Percentiles rank a stretch among this genome's conserved stretches.
Evolutionary conservation across 1,140 invertebrate species (phyloP).

Genomic region (Kradibia gibbosae): DNA sequence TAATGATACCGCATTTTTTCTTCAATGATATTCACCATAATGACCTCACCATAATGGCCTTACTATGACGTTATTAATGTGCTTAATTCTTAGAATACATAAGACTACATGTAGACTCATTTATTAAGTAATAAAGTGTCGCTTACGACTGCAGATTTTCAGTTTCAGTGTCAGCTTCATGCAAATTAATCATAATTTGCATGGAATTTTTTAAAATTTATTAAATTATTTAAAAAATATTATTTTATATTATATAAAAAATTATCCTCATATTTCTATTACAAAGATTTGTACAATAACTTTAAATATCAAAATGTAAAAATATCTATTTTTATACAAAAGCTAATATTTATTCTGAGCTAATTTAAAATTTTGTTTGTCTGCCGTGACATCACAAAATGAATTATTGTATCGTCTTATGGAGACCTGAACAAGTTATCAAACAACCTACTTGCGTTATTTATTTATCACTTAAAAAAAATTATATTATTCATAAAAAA

Average conservation of each 20-base stretch:
- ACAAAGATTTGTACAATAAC: too few species aligned
- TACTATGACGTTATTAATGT: not conserved
- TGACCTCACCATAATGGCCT: not conserved
- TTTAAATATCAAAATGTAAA: too few species aligned
- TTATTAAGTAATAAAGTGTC: not conserved
- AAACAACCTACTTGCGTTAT: not conserved
- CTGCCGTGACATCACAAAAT: not conserved
- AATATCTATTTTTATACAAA: too few species aligned
- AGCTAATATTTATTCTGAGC: not conserved
- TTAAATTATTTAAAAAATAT: too few species aligned
- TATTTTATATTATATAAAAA: too few species aligned
- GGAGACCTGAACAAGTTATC: not conserved
- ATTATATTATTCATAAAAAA: too few species aligned
- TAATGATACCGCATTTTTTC: not conserved
- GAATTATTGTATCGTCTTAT: not conserved
- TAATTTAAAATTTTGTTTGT: not conserved
- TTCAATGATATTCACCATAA: not conserved
- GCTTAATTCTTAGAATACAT: not conserved
- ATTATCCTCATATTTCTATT: too few species aligned
- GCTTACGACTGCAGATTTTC: not conserved
- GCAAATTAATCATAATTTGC: not conserved
- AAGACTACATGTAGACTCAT: not conserved
- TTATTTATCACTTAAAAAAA: too few species aligned
- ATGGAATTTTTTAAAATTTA: too few species aligned
- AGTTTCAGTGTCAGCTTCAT: not conserved